Evolutionary conservation across 2,888 invertebrate genomes (phyloP), one percentile per base, ranked within the genome.

Genomic region (Lochmaea capreae): DNA sequence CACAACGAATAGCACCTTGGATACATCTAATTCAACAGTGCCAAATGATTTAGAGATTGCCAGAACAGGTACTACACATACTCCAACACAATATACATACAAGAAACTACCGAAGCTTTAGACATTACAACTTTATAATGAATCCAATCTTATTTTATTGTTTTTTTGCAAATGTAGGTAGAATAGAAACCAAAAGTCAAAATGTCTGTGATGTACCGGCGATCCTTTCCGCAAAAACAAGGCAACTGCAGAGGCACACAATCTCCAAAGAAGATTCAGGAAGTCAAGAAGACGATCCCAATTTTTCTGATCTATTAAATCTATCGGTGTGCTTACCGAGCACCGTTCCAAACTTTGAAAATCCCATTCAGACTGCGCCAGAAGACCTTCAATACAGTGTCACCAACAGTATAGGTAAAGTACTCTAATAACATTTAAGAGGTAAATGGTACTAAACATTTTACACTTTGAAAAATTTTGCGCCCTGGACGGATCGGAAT

Each of bases 281-380:
- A 46, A 79, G 79, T 52, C 76, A 86, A 57, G 85, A 84, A 12
- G 86, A 86, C 22, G 80, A 82, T 52, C 84, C 86, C 76, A 86
- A 87, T 72, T 87, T 87, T 76, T 85, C 87, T 8, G 87, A 87
- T 75, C 79, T 87, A 65, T 75, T 87, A 59, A 87, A 87, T 77
- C 78, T 87, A 9, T 86, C 86, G 2, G 84, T 86, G 43, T 87
- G 87, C 73, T 82, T 85, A 54, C 84, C 86, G 4, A 84, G 83
- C 39, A 70, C 62, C 72, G 83, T 84, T 22, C 80, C 80, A 4
- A 82, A 83, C 57, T 72, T 82, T 26, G 82, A 83, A 18, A 81
- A 82, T 72, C 82, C 83, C 22, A 81, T 82, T 54, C 84, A 84
- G 65, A 80, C 82, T 16, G 81, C 77, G 52, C 67, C 68, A 39